These are phyloP conservation scores for Crocodylus rhombifer DNA, from an alignment of 2,797 vertebrate genomes.

Conservation along the genomic window DNA sequence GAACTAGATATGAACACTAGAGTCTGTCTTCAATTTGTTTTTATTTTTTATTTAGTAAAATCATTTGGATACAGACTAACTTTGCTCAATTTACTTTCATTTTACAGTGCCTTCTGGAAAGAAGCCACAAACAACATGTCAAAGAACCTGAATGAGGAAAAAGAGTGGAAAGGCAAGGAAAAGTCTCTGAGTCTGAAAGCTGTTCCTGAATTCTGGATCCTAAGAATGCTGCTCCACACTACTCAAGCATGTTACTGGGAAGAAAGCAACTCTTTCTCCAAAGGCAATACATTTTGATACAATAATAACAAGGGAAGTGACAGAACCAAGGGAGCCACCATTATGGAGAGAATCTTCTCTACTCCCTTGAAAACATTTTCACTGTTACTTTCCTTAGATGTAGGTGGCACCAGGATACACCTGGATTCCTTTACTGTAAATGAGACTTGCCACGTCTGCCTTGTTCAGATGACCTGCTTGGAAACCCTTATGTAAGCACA, in stretches of 20 bases:
- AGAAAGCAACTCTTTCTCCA: neutral
- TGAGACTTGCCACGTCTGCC: neutral
- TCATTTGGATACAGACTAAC: fast-evolving
- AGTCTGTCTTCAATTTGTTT: neutral
- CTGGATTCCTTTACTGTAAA: neutral
- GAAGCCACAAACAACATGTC: neutral
- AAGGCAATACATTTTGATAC: neutral
- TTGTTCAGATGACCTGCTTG: neutral
- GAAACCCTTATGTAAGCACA: neutral
- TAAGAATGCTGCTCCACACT: neutral
- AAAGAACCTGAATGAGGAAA: neutral
- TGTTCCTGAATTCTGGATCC: neutral
- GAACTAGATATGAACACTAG: neutral
- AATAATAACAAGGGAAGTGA: neutral
- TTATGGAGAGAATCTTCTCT: neutral
- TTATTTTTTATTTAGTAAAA: neutral
- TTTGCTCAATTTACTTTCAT: neutral
- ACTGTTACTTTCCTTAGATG: neutral
- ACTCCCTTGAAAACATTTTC: neutral
- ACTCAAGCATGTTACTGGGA: too few relatives aligned
- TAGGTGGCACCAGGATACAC: neutral
- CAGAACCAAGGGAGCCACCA: neutral
- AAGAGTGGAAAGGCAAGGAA: neutral
- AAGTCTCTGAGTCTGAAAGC: neutral
- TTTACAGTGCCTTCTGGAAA: neutral